Conservation (phyloP, 2,797 vertebrate genomes). For the Enteromius argenteus region DNA sequence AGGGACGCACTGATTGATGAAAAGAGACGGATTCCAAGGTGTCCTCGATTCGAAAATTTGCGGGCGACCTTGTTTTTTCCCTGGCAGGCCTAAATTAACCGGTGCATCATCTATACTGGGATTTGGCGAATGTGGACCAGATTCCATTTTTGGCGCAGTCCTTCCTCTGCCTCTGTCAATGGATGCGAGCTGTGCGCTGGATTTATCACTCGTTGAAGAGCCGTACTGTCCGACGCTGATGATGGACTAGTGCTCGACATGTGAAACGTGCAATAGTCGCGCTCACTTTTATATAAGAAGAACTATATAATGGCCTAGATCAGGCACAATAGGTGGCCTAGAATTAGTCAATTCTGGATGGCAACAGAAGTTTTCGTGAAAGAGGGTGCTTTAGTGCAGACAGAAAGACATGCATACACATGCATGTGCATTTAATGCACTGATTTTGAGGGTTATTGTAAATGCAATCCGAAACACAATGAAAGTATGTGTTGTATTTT, state of each 20-base stretch:
- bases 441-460: neutral
- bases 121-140: conserved; percentile 76
- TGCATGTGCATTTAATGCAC: neutral
- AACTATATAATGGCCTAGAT: conserved; percentile 34
- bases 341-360: conserved; percentile 2
- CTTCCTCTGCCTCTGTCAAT: conserved; percentile 67
- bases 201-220: conserved; percentile 53
- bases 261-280: conserved; percentile 15
- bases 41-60: conserved; percentile 79
- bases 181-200: conserved; percentile 73
- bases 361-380: neutral
- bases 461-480: neutral
- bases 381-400: conserved; percentile 1
- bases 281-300: neutral
- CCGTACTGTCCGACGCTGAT: neutral
- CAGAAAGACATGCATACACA: conserved; percentile 3
- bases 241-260: conserved; percentile 8
- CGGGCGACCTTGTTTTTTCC: conserved; percentile 78
- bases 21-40: conserved; percentile 72
- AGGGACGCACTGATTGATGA: conserved; percentile 80
- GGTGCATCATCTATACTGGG: conserved; percentile 74
- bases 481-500: neutral
- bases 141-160: conserved; percentile 74
- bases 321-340: conserved; percentile 22
- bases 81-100: conserved; percentile 79